A percentile compares a stretch with the other conserved stretches of the same genome.
These are phyloP conservation scores for Psophia crepitans DNA, from an alignment of 2,113 vertebrate species.

Conservation along the genomic window DNA sequence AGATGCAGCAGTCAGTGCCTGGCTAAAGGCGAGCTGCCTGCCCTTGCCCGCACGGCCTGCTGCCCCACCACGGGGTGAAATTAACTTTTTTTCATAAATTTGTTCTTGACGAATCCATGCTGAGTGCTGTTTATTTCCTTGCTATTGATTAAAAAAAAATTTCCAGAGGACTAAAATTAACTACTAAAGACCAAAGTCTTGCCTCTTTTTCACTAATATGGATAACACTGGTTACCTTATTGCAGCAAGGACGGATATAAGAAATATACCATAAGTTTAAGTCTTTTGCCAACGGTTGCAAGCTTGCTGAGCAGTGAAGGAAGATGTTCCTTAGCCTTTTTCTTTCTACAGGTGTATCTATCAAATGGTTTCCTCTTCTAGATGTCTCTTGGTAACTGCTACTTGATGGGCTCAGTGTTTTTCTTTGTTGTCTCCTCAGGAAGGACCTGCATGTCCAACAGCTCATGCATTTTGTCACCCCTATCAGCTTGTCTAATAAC, in stretches of 20 bases:
- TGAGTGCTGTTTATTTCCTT: background rate
- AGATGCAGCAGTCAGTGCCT: background rate
- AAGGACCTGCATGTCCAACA: background rate
- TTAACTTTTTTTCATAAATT: background rate
- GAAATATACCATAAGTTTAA: background rate
- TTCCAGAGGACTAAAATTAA: background rate
- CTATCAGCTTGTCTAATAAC: background rate
- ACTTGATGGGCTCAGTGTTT: background rate
- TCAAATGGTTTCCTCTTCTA: background rate
- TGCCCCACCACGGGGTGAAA: background rate
- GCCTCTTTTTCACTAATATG: background rate
- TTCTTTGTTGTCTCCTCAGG: background rate
- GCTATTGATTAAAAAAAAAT: background rate
- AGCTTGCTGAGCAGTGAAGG: background rate
- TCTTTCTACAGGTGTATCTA: background rate
- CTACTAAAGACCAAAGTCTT: background rate
- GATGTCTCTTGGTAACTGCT: background rate
- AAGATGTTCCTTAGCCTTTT: accelerated
- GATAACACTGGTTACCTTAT: background rate
- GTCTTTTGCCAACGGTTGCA: background rate
- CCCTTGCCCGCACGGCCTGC: background rate
- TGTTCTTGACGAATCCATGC: background rate
- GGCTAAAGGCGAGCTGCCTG: background rate
- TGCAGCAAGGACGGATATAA: background rate
- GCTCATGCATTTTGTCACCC: background rate